A percentile compares a stretch with the other conserved stretches of the same genome.
phyloP scores from a whole-genome alignment of 2,797 vertebrate genomes.

The Gymnoscopelus braueri region DNA sequence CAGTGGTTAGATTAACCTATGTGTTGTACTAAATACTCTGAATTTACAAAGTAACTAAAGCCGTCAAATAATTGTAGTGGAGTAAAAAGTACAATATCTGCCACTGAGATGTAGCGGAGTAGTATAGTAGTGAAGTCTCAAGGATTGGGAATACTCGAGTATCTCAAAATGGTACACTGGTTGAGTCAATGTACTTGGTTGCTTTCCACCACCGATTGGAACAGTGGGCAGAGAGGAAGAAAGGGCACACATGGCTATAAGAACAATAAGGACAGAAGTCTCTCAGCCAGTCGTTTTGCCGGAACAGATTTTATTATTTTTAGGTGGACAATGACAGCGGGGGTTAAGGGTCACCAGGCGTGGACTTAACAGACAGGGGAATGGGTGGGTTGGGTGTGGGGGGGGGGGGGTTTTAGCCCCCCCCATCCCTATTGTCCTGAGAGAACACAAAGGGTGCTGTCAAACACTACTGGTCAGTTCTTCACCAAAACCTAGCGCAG shows the following conservation, averaged over 20 bases:
- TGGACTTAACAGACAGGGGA: conserved; percentile 68
- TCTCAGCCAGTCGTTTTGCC: conserved; percentile 55
- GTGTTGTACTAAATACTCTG: too few species aligned
- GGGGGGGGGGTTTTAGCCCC: conserved; percentile 64
- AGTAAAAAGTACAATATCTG: too few species aligned
- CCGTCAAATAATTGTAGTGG: too few species aligned
- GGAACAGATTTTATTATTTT: conserved; percentile 82
- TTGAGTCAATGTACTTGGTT: too few species aligned
- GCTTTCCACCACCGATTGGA: too few species aligned
- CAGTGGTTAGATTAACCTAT: too few species aligned
- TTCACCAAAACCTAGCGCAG: conserved; percentile 50
- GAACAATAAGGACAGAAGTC: conserved; percentile 50
- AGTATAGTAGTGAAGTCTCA: too few species aligned
- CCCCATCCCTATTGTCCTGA: conserved; percentile 71
- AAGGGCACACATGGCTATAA: conserved; percentile 20
- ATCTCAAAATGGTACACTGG: too few species aligned
- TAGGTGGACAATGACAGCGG: conserved; percentile 71
- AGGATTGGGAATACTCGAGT: too few species aligned
- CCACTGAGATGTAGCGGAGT: too few species aligned
- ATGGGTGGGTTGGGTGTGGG: conserved; percentile 28
- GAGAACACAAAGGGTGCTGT: conserved; percentile 72
- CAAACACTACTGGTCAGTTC: conserved; percentile 71
- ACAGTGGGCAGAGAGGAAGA: too few species aligned
- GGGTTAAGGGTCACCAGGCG: conserved; percentile 79
- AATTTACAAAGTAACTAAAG: too few species aligned